Base-by-base conservation (phyloP, 1,140 invertebrate species). In the Oncopeltus fasciatus region DNA sequence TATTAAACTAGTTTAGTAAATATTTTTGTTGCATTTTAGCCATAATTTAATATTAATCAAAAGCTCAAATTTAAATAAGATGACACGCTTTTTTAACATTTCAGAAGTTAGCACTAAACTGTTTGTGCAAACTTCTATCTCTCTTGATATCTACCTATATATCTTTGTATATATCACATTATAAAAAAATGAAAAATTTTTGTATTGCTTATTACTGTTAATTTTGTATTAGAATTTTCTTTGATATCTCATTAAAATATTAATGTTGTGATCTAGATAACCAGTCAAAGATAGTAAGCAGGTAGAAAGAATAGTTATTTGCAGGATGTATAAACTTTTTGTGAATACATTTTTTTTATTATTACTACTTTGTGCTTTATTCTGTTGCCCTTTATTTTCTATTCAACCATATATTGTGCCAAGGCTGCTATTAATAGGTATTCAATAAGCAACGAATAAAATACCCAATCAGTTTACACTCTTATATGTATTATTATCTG, bases 251-350 rank as follows among this genome's bases (percentile, higher is more conserved):
- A 53, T 53, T 9, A 53, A 24, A 24, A 24, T 24, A 24, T 53
- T 49, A 49, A 20, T 53, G 49, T 53, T 53, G 49, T 53, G 49
- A 53, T 53, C 20, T 53, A 53, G 49, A 24, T 53, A 53, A 53
- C 49, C 49, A 53, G 24, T 24, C 24, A 24, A 24, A 12, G 1
- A 24, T 53, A 53, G 18, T 14, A 53, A 53, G 24, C 49, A 26
- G 21, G 26, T 53, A 53, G 49, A 53, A 26, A 53, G 5, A 11
- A 9, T 47, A 53, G 24, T 53, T 4, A 24, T 24, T 53, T 26
- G 20, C 21, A 53, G 24, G 12, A 53, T 53, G 49, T 53, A 27
- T 53, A 53, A 21, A 53, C 2, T 53, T 53, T 26, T 24, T 53
- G 49, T 53, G 14, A 53, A 53, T 53, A 53, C 21, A 53, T 3